Conservation (phyloP, 2,888 invertebrate species). For the Oligia strigilis region DNA sequence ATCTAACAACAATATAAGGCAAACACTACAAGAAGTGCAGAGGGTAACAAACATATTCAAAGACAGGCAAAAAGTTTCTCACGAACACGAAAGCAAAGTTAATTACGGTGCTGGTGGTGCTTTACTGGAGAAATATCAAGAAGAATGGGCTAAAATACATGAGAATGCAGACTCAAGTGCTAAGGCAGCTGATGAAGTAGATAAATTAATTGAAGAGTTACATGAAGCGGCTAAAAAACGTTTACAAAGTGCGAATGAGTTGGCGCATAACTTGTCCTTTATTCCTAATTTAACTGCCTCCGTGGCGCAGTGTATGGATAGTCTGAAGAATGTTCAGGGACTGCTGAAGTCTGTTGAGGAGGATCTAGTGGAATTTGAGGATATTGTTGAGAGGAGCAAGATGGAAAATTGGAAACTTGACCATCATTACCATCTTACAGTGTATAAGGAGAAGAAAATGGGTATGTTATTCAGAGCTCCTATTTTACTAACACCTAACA, state of each 20-base stretch:
- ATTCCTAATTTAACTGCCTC: constrained; percentile 84
- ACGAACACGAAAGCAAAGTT: constrained; percentile 82
- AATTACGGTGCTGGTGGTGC: constrained; percentile 92
- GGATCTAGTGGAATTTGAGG: constrained; percentile 92
- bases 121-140: constrained; percentile 93
- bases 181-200: constrained; percentile 90
- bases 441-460: constrained; percentile 93
- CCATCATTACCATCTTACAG: constrained; percentile 93
- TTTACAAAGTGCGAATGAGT: constrained; percentile 81
- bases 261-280: constrained; percentile 80
- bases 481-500: background rate
- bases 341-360: constrained; percentile 92
- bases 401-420: constrained; percentile 93
- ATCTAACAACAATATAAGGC: constrained; percentile 84
- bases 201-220: constrained; percentile 82
- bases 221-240: constrained; percentile 78
- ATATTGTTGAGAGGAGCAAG: constrained; percentile 92
- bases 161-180: constrained; percentile 93
- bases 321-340: constrained; percentile 89
- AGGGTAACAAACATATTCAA: constrained; percentile 85
- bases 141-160: constrained; percentile 93
- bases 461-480: constrained; percentile 83
- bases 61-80: constrained; percentile 81
- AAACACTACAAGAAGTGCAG: constrained; percentile 86
- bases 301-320: constrained; percentile 88